These are phyloP conservation scores for Porites cylindrica DNA, from an alignment of 92 coral and sea anemone genomes.

Conservation along the genomic window DNA sequence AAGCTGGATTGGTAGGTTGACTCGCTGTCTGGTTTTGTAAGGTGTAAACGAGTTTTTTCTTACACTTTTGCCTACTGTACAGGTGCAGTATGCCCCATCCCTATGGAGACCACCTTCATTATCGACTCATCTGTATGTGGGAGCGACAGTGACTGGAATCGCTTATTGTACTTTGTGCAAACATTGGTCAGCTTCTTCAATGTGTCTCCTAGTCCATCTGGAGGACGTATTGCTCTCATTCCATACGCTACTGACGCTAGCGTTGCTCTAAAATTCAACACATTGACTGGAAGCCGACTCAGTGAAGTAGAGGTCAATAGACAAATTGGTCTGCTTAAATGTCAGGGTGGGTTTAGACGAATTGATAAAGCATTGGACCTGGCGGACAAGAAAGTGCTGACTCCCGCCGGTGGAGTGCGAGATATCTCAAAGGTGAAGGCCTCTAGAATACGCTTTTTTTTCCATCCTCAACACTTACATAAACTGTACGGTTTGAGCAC, in stretches of 20 bases:
- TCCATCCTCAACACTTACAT: background rate
- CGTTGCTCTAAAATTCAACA: constrained; percentile 72
- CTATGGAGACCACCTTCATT: constrained; percentile 79
- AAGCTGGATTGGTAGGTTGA: no score
- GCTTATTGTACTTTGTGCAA: constrained; percentile 70
- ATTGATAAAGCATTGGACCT: constrained; percentile 79
- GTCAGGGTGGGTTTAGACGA: constrained; percentile 68
- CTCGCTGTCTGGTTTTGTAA: no score
- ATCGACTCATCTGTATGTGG: constrained; percentile 83
- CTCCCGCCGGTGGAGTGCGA: constrained; percentile 66
- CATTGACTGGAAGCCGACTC: constrained; percentile 69
- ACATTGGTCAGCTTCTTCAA: constrained; percentile 66
- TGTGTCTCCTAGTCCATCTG: constrained; percentile 49
- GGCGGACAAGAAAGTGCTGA: constrained; percentile 82
- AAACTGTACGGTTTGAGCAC: no score
- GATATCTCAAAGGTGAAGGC: constrained; percentile 16
- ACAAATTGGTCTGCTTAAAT: constrained; percentile 61
- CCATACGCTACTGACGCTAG: constrained; percentile 61
- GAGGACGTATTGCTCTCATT: constrained; percentile 74
- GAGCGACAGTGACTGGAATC: constrained; percentile 74
- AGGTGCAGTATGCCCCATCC: constrained; percentile 70
- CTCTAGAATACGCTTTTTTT: background rate
- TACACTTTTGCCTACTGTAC: background rate
- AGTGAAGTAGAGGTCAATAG: constrained; percentile 67
- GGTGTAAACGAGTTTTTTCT: no score